A percentile compares a stretch with the other conserved stretches of the same genome.
Conservation (phyloP, 2,113 vertebrate genomes). For the Bos indicus region DNA sequence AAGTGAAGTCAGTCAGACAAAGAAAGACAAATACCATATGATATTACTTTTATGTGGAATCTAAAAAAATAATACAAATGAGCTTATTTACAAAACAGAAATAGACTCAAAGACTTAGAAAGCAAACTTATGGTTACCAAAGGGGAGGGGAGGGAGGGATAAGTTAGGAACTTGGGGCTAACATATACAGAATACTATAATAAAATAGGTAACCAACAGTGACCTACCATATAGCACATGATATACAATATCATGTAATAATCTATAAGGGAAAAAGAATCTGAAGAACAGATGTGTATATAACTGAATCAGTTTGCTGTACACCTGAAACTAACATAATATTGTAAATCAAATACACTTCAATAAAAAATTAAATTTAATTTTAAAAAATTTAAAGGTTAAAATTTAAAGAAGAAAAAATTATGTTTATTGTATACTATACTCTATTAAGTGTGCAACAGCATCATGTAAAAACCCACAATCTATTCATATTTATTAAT, state of each 20-base stretch:
- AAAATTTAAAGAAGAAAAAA: neutral
- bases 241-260: neutral
- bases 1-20: neutral
- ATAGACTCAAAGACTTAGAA: neutral
- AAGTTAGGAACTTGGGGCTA: neutral
- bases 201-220: neutral
- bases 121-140: neutral
- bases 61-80: neutral
- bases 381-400: neutral
- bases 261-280: neutral
- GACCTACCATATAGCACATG: neutral
- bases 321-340: neutral
- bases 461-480: neutral
- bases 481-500: neutral
- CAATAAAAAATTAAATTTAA: neutral
- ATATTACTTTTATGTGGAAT: neutral
- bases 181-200: neutral
- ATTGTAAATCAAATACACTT: neutral
- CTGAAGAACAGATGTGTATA: neutral
- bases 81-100: neutral
- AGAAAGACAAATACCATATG: neutral
- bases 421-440: neutral
- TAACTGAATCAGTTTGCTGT: neutral
- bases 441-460: neutral
- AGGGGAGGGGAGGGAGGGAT: neutral